phyloP scores from a whole-genome alignment of 2,888 invertebrate species.

The Eledona agricola region DNA sequence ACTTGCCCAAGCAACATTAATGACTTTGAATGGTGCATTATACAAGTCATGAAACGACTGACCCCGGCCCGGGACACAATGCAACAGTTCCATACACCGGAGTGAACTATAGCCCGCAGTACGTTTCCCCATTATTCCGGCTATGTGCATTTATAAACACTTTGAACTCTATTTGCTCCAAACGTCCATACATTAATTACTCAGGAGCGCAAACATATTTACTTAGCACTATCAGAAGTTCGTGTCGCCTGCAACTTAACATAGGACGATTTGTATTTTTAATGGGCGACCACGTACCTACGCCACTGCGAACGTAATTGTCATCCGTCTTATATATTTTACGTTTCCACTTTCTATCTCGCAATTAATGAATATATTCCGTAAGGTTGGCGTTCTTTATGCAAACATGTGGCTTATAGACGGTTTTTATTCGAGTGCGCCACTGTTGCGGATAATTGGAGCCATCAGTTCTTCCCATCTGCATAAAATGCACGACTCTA shows the following conservation, averaged over 20 bases:
- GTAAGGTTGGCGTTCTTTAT: no score
- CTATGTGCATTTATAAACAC: slow-evolving; percentile 31
- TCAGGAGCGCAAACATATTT: slow-evolving; percentile 21
- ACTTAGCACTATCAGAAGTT: slow-evolving; percentile 18
- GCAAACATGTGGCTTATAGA: slow-evolving; percentile 8
- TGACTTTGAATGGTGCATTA: slow-evolving; percentile 8
- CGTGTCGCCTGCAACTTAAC: slow-evolving; percentile 9
- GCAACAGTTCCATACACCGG: slow-evolving; percentile 12
- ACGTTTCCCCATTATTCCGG: slow-evolving; percentile 25
- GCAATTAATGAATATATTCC: no score
- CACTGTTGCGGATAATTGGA: slow-evolving; percentile 11
- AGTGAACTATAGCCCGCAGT: slow-evolving; percentile 5
- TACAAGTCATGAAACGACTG: slow-evolving; percentile 20
- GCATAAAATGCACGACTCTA: slow-evolving; percentile 20
- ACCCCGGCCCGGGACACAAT: slow-evolving; percentile 20
- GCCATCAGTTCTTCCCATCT: slow-evolving; percentile 10
- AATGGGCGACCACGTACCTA: no score
- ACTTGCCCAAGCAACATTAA: slow-evolving; percentile 3
- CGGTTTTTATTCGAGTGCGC: slow-evolving; percentile 4
- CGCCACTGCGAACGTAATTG: no score
- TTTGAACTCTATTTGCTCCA: slow-evolving; percentile 29
- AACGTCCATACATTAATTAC: slow-evolving; percentile 33
- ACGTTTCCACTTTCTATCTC: no score
- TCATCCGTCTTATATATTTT: no score
- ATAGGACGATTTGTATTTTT: neutral